Evolutionary conservation across 2,888 invertebrate species (phyloP).

Genomic region (Ariolimax columbianus): DNA sequence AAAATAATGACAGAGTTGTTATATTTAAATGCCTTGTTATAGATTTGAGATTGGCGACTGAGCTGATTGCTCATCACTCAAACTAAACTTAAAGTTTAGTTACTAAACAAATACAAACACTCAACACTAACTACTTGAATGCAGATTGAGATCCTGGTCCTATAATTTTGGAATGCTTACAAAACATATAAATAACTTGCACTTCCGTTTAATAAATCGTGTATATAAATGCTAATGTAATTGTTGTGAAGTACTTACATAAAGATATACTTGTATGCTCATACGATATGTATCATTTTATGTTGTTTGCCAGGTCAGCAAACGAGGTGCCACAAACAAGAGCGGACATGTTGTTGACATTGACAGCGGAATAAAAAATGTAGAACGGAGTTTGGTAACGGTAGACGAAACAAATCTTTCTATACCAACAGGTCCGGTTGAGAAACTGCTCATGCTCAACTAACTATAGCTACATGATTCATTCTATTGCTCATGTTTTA

Average conservation of each 20-base stretch:
- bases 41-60: too few relatives aligned
- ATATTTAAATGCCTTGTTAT: too few relatives aligned
- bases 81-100: too few relatives aligned
- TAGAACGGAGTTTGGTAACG: conserved; percentile 4
- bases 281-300: neutral
- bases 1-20: too few relatives aligned
- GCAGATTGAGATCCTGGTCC: too few relatives aligned
- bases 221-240: neutral
- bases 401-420: neutral
- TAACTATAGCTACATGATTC: too few relatives aligned
- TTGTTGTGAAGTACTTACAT: neutral
- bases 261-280: neutral
- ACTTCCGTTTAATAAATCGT: neutral
- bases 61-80: too few relatives aligned
- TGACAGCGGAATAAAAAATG: conserved; percentile 30
- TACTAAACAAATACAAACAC: too few relatives aligned
- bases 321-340: conserved; percentile 5
- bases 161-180: neutral
- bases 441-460: too few relatives aligned
- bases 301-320: neutral
- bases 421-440: too few relatives aligned
- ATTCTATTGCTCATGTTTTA: too few relatives aligned
- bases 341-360: conserved; percentile 52
- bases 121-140: too few relatives aligned
- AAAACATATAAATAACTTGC: neutral